Conservation (phyloP, 2,113 vertebrate species). For the Lichenostomus cassidix region DNA sequence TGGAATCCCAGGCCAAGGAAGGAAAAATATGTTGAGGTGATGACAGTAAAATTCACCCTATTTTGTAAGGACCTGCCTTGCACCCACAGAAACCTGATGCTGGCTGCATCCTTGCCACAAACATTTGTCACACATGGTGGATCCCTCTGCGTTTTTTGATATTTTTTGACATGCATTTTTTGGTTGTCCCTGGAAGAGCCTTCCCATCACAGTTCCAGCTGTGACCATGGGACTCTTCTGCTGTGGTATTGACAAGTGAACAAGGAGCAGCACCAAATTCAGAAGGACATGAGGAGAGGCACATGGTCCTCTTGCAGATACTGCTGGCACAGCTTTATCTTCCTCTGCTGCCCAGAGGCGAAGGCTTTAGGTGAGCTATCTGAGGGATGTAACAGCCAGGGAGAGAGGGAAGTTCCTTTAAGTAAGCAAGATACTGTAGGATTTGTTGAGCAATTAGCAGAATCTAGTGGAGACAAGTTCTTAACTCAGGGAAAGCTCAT, state of each 20-base stretch:
- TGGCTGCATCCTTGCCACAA: neutral
- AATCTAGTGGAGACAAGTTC: neutral
- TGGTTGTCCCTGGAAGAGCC: neutral
- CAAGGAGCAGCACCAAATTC: neutral
- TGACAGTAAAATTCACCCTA: neutral
- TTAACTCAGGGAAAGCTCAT: accelerated
- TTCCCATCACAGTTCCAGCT: neutral
- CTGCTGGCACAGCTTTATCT: neutral
- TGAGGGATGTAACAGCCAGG: neutral
- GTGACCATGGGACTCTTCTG: accelerated
- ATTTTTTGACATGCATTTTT: too few relatives aligned
- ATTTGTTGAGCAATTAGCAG: neutral
- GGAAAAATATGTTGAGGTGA: neutral
- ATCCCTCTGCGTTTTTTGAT: neutral
- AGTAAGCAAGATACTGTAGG: neutral
- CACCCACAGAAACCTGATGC: neutral
- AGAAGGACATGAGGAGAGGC: accelerated
- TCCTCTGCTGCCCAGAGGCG: neutral
- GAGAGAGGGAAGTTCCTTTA: neutral
- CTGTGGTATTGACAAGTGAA: neutral
- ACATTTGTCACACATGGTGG: neutral
- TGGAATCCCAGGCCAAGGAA: neutral
- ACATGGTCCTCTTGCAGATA: accelerated
- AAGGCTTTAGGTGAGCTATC: neutral
- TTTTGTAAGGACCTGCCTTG: neutral